Base-by-base conservation (phyloP, 2,888 invertebrate genomes). In the Ectemnius lituratus region DNA sequence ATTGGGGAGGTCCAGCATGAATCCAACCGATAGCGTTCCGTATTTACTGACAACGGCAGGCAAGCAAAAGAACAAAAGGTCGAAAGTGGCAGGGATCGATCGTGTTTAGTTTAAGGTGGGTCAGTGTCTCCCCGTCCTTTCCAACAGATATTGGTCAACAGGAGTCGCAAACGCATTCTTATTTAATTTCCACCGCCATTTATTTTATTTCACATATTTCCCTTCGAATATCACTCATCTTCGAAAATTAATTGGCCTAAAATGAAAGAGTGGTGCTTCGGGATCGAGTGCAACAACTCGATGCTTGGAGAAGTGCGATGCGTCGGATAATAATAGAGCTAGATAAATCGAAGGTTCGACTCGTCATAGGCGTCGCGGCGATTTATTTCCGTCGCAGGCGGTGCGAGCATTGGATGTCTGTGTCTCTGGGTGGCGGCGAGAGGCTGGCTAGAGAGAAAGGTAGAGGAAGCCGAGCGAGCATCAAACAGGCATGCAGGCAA, bases 331-430 rank as follows among this genome's bases (percentile, higher is more conserved):
- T 71, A 73, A 80, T 75, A 78, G 74, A 68, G 59, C 57, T 67
- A 60, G 67, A 63, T 23, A 67, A 58, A 72, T 76, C 78, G 74
- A 78, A 74, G 71, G 68, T 67, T 66, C 61, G 73, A 60, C 57
- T 68, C 72, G 74, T 74, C 71, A 74, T 74, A 68, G 67, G 45
- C 62, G 67, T 67, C 66, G 70, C 67, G 63, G 60, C 59, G 72
- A 80, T 78, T 80, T 81, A 79, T 75, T 76, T 81, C 67, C 62
- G 71, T 76, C 62, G 68, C 47, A 68, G 68, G 2, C 49, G 60
- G 69, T 59, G 47, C 20, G 18, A 61, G 45, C 37, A 8, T 37
- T 37, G 37, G 37, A 37, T 37, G 37, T 37, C 37, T 37, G 37
- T 28, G 56, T 28, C 18, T 52, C 52, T 52, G 52, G 52, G 52